phyloP scores from a whole-genome alignment of 1,140 invertebrate species.

The Drosophila ficusphila region DNA sequence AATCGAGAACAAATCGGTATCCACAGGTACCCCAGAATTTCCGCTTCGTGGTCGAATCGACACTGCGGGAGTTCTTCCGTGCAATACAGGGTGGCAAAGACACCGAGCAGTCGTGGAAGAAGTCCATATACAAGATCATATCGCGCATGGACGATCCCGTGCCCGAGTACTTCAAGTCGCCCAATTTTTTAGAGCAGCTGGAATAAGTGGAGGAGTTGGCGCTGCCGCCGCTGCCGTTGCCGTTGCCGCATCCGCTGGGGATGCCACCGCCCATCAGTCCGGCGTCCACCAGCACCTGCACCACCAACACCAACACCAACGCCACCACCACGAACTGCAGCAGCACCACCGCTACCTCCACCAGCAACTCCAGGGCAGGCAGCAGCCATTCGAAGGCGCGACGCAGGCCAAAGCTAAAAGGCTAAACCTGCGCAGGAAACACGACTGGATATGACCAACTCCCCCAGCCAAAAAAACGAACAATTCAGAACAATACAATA shows the following conservation, averaged over 20 bases:
- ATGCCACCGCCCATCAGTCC: conserved; percentile 45
- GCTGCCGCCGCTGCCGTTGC: conserved; percentile 56
- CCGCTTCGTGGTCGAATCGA: conserved; percentile 97
- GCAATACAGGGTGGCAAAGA: conserved; percentile 98
- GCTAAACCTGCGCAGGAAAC: conserved; percentile 76
- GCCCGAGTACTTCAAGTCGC: conserved; percentile 99
- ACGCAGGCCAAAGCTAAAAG: conserved; percentile 73
- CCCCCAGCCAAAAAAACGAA: conserved; percentile 14
- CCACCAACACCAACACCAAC: conserved; percentile 42
- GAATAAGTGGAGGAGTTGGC: conserved; percentile 89
- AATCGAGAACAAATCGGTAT: conserved; percentile 33
- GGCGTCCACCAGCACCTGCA: conserved; percentile 40
- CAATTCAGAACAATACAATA: too few species aligned
- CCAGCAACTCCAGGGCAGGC: conserved; percentile 35
- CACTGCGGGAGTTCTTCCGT: conserved; percentile 99
- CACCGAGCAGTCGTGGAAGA: conserved; percentile 99
- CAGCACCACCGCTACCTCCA: conserved; percentile 47
- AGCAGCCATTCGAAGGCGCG: conserved; percentile 52
- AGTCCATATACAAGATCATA: conserved; percentile 99
- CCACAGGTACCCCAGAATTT: conserved; percentile 98
- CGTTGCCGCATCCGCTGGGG: conserved; percentile 61
- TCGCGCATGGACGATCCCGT: conserved; percentile 98
- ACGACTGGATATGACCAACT: conserved; percentile 66
- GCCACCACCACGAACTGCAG: conserved; percentile 40
- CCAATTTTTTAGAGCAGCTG: conserved; percentile 99